Conservation (phyloP, 2,113 vertebrate species). For the Nerophis ophidion region DNA sequence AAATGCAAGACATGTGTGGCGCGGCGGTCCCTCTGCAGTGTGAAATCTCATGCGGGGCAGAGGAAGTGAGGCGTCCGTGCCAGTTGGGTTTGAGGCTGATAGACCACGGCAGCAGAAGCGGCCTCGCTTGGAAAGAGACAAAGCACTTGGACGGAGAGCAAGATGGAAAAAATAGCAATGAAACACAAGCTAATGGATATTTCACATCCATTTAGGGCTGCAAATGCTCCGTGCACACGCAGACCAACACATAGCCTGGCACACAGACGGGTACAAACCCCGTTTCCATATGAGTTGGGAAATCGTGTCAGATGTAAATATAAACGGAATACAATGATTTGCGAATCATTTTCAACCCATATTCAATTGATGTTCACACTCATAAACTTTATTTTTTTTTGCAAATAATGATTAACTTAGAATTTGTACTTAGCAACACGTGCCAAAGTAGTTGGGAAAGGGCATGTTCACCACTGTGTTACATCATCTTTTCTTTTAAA, state of each 20-base stretch:
- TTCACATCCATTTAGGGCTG: neutral
- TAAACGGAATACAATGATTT: no score
- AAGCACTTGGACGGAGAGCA: constrained; percentile 19
- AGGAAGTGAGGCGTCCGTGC: constrained; percentile 51
- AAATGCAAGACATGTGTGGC: constrained; percentile 72
- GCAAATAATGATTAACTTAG: no score
- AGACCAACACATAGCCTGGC: constrained; percentile 7
- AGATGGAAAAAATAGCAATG: constrained; percentile 4
- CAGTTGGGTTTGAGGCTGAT: constrained; percentile 62
- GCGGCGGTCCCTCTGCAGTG: constrained; percentile 34
- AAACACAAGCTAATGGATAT: neutral
- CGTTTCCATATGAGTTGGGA: no score
- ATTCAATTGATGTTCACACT: no score
- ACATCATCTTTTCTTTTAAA: no score
- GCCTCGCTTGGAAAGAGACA: constrained; percentile 35
- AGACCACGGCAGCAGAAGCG: constrained; percentile 49
- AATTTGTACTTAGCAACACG: no score
- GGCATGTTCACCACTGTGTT: no score
- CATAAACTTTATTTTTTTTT: no score
- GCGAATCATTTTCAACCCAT: no score
- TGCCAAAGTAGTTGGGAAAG: no score
- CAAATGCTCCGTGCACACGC: constrained; percentile 9
- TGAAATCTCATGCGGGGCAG: constrained; percentile 44
- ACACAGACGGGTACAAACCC: no score
- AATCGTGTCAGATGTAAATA: no score